A percentile compares a stretch with the other conserved stretches of the same genome.
Evolutionary conservation across 37 sponge, comb jelly and placozoan species (phyloP).

Genomic region (Diacarnus erythraeanus): DNA sequence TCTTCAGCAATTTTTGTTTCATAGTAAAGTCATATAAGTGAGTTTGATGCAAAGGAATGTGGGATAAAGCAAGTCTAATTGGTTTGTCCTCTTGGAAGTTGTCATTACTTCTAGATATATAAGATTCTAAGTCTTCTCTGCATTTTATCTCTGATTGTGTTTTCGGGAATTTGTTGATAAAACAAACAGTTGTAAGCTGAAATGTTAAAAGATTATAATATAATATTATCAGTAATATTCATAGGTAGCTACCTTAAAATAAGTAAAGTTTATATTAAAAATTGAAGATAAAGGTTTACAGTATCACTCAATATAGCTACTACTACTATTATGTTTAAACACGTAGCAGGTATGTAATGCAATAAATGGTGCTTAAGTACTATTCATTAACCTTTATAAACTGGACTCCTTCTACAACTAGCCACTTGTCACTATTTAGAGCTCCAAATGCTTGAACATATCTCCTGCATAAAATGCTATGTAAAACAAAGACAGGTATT

Average conservation of each 20-base stretch:
- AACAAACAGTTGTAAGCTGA: slow-evolving; percentile 26
- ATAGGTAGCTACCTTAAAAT: too few species aligned
- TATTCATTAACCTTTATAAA: slow-evolving; percentile 40
- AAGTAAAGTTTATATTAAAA: too few species aligned
- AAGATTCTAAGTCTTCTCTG: background rate
- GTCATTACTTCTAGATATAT: background rate
- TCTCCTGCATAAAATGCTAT: slow-evolving; percentile 30
- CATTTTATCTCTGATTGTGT: background rate
- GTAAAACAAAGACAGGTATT: too few species aligned
- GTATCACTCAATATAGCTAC: too few species aligned
- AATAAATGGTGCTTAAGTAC: too few species aligned
- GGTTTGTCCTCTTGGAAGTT: background rate
- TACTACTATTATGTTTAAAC: too few species aligned
- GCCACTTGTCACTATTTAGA: slow-evolving; percentile 11
- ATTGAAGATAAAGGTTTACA: too few species aligned
- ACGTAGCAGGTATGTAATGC: too few species aligned
- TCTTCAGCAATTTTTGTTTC: background rate
- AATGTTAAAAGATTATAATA: background rate
- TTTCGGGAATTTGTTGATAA: background rate
- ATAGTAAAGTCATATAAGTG: background rate
- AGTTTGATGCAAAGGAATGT: slow-evolving; percentile 22
- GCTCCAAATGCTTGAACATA: slow-evolving; percentile 34
- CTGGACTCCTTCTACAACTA: slow-evolving; percentile 10
- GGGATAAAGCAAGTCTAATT: slow-evolving; percentile 1
- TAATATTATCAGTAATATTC: too few species aligned